Conservation (phyloP, 2,888 invertebrate species). For the Ametastegia equiseti region DNA sequence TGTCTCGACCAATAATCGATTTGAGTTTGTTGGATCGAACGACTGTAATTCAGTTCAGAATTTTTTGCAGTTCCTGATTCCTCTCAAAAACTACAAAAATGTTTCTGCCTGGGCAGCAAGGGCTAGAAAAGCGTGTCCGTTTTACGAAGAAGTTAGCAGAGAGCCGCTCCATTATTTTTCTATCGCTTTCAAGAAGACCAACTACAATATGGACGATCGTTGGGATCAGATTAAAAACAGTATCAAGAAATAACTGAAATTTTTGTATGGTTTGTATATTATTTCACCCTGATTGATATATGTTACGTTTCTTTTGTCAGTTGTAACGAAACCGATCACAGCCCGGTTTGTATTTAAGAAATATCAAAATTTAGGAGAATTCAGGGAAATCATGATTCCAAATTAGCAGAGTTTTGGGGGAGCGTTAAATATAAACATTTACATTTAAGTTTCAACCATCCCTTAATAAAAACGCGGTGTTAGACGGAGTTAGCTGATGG, state of each 20-base stretch:
- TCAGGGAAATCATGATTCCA: too few species aligned
- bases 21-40: background rate
- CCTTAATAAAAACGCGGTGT: too few species aligned
- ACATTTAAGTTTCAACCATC: too few species aligned
- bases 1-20: background rate
- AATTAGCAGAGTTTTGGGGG: too few species aligned
- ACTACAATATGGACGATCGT: background rate
- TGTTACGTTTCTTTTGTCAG: too few species aligned
- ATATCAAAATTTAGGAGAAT: too few species aligned
- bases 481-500: too few species aligned
- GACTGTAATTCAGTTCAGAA: background rate
- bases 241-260: background rate
- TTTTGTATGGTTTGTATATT: background rate
- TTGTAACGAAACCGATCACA: too few species aligned
- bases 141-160: constrained; percentile 17
- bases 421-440: too few species aligned
- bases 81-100: constrained; percentile 7
- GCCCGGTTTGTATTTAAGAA: too few species aligned
- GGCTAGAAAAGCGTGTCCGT: background rate
- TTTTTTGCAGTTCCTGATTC: constrained; percentile 14
- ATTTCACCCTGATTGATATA: too few species aligned
- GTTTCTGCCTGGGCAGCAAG: constrained; percentile 19
- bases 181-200: background rate
- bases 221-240: constrained; percentile 20
- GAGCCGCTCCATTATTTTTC: background rate